These are phyloP conservation scores for Platerodrilus igneus DNA, from an alignment of 2,888 invertebrate genomes.

Conservation along the genomic window DNA sequence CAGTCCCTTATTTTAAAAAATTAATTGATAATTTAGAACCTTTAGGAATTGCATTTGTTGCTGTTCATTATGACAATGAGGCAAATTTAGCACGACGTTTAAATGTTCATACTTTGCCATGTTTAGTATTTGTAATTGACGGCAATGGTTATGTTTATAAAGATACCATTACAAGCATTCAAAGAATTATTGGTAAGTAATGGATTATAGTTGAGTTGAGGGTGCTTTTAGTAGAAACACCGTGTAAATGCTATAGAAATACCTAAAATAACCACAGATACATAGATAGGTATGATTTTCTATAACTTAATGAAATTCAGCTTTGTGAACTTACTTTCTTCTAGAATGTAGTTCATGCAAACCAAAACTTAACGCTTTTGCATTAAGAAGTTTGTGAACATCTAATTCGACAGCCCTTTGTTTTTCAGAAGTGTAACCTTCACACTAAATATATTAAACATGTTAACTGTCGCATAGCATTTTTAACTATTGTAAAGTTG, in stretches of 20 bases:
- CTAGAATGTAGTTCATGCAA: no score
- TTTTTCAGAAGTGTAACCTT: no score
- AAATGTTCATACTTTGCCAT: constrained; percentile 77
- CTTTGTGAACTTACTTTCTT: no score
- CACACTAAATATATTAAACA: no score
- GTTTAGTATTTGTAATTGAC: constrained; percentile 74
- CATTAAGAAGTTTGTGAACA: no score
- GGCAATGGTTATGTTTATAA: constrained; percentile 82
- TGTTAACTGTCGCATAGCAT: constrained; percentile 7
- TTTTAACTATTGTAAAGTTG: no score
- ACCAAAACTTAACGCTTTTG: no score
- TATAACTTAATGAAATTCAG: no score
- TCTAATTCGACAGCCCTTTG: no score
- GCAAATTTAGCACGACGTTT: constrained; percentile 70
- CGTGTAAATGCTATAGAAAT: background rate
- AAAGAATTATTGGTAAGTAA: constrained; percentile 72
- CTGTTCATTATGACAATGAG: constrained; percentile 82
- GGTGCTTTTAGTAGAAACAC: background rate
- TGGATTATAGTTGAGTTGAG: no score
- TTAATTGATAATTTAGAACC: constrained; percentile 83
- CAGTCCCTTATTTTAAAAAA: constrained; percentile 81
- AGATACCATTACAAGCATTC: constrained; percentile 72
- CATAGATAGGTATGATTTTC: no score
- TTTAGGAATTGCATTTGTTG: constrained; percentile 74
- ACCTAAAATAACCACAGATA: no score